Conservation (phyloP, 2,797 vertebrate species). For the Parotocinclus haroldoi region DNA sequence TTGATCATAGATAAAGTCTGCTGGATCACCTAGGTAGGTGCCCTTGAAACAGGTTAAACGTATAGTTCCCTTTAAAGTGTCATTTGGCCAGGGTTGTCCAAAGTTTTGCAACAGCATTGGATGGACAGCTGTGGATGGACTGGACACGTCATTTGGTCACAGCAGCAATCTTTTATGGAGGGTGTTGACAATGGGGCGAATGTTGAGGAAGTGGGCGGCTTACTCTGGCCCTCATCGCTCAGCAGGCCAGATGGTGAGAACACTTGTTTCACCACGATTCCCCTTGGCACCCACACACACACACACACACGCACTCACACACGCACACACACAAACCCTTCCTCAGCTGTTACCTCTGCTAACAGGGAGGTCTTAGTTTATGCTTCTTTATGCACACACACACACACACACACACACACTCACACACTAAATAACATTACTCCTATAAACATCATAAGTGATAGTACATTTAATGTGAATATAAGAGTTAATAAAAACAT, state of each 20-base stretch:
- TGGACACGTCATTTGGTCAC: constrained; percentile 38
- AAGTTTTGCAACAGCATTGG: constrained; percentile 5
- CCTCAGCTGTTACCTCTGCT: constrained; percentile 28
- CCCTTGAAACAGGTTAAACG: too few relatives aligned
- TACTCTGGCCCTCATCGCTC: constrained; percentile 34
- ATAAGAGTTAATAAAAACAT: too few relatives aligned
- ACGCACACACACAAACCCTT: constrained; percentile 18
- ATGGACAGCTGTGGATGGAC: constrained; percentile 33
- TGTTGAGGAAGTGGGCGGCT: constrained; percentile 41
- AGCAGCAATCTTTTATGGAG: constrained; percentile 32
- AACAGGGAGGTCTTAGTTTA: constrained; percentile 20
- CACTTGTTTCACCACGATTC: constrained; percentile 44
- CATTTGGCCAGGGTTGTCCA: too few relatives aligned
- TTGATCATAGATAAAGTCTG: too few relatives aligned
- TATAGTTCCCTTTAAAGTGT: too few relatives aligned
- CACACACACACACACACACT: too few relatives aligned
- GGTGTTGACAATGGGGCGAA: constrained; percentile 35
- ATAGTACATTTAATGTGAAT: too few relatives aligned
- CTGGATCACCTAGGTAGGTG: too few relatives aligned
- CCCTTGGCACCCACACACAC: constrained; percentile 35
- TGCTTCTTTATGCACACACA: not conserved
- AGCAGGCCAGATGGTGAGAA: constrained; percentile 45
- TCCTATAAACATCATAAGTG: not conserved
- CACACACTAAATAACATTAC: not conserved
- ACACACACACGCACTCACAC: constrained; percentile 29